Percentiles rank a stretch among this genome's conserved stretches.
Evolutionary conservation across 2,888 invertebrate genomes (phyloP).

Genomic region (Synergus gifuensis): DNA sequence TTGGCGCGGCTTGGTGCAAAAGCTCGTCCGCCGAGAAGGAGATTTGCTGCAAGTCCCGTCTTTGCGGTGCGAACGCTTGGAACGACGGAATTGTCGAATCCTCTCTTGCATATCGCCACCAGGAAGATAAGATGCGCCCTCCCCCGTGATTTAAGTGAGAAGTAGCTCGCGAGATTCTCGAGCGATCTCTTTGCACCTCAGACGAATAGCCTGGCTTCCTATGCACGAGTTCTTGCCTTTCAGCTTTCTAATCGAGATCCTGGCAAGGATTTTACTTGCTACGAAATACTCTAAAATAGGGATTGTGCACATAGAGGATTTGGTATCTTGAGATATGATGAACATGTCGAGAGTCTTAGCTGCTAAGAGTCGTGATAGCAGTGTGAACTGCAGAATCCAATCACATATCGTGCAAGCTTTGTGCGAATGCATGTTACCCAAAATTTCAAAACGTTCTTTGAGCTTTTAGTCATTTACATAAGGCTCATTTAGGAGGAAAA

Average conservation of each 20-base stretch:
- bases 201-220: slow-evolving; percentile 52
- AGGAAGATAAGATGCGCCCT: slow-evolving; percentile 58
- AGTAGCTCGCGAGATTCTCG: slow-evolving; percentile 59
- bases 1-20: slow-evolving; percentile 32
- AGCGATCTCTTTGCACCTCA: slow-evolving; percentile 53
- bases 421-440: no score
- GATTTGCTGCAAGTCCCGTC: slow-evolving; percentile 51
- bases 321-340: neutral
- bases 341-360: neutral
- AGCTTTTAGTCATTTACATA: no score
- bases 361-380: neutral
- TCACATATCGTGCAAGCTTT: no score
- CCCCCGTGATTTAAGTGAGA: slow-evolving; percentile 61
- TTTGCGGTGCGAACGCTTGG: slow-evolving; percentile 44
- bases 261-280: neutral
- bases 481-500: no score
- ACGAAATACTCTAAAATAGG: slow-evolving; percentile 23
- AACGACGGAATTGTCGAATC: slow-evolving; percentile 58
- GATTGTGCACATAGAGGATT: neutral
- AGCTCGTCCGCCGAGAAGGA: slow-evolving; percentile 43
- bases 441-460: no score
- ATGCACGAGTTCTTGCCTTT: slow-evolving; percentile 49
- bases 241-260: slow-evolving; percentile 36
- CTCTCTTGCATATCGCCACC: slow-evolving; percentile 55
- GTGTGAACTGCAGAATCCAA: no score